Evolutionary conservation across 2,113 vertebrate species (phyloP).

Genomic region (Anser cygnoides): DNA sequence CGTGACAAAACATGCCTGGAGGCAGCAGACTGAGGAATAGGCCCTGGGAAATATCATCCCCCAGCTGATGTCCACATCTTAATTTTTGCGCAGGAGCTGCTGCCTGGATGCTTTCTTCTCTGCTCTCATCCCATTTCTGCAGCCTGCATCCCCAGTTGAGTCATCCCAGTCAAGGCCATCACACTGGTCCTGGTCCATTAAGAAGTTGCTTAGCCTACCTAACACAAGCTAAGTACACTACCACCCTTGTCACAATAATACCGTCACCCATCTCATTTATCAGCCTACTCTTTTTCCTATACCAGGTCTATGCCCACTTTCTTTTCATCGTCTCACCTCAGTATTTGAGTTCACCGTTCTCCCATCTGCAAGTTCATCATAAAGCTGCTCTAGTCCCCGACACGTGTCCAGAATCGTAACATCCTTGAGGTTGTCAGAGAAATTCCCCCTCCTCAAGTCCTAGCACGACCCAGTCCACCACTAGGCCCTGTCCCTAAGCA

Average conservation of each 20-base stretch:
- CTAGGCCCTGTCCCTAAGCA: no score
- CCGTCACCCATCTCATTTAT: background rate
- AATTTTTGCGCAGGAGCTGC: background rate
- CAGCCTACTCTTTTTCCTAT: background rate
- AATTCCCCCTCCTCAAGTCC: no score
- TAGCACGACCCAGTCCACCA: no score
- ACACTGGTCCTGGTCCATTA: background rate
- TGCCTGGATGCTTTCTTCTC: background rate
- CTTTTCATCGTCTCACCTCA: background rate
- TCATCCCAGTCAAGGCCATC: background rate
- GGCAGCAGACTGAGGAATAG: no score
- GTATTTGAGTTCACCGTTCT: background rate
- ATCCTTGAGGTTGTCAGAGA: no score
- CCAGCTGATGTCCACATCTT: no score
- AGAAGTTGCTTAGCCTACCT: background rate
- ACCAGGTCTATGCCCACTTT: background rate
- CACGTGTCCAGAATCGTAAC: no score
- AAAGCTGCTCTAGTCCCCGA: background rate
- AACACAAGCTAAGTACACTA: background rate
- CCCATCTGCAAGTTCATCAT: background rate
- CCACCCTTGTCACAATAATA: background rate
- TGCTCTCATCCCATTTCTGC: background rate
- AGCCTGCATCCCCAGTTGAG: background rate
- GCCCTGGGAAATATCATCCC: no score
- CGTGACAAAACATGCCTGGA: no score